phyloP scores from a whole-genome alignment of 2,797 vertebrate genomes.

The Propithecus perrieri region DNA sequence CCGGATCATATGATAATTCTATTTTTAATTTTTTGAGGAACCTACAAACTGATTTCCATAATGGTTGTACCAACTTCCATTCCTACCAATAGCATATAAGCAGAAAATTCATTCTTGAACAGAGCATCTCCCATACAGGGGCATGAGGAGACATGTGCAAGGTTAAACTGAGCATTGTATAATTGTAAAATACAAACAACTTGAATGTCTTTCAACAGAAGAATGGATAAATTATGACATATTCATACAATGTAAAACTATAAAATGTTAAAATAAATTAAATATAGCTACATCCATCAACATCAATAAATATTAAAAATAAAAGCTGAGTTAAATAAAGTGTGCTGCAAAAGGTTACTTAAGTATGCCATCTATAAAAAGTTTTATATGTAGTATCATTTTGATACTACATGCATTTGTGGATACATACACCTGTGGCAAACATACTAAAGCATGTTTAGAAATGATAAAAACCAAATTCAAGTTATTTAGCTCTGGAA shows the following conservation, averaged over 20 bases:
- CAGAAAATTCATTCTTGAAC: background rate
- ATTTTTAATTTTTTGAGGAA: background rate
- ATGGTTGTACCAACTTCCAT: background rate
- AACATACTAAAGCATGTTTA: background rate
- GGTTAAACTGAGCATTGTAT: rapidly evolving
- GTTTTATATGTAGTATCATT: background rate
- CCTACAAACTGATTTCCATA: background rate
- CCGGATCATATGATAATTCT: background rate
- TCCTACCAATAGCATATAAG: background rate
- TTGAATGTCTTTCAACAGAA: background rate
- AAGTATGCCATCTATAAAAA: background rate
- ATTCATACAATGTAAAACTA: rapidly evolving
- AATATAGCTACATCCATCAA: background rate
- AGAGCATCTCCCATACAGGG: background rate
- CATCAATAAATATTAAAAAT: background rate
- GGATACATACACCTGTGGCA: rapidly evolving
- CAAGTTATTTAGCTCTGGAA: background rate
- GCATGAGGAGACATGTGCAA: rapidly evolving
- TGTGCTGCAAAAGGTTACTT: background rate
- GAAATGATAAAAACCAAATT: background rate
- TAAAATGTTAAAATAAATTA: too few relatives aligned
- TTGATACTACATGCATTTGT: background rate
- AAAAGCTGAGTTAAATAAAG: background rate
- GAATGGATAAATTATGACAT: rapidly evolving
- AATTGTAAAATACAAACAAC: background rate